phyloP scores from a whole-genome alignment of 2,888 invertebrate genomes.

The Apamea monoglypha region DNA sequence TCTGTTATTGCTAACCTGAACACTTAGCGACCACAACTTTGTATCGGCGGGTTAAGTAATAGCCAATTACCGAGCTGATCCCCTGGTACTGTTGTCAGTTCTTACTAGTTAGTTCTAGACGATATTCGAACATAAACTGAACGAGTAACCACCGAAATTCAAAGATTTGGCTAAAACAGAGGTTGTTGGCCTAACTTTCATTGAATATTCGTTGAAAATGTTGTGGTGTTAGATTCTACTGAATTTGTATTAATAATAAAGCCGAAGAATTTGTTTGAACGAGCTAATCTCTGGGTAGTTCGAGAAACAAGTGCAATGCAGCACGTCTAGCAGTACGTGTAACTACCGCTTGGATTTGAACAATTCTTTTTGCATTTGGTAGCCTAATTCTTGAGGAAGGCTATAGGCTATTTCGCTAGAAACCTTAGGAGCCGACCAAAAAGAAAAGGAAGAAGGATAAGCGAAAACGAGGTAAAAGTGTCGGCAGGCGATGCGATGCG shows the following conservation, averaged over 20 bases:
- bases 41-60: conserved; percentile 56
- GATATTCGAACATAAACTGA: conserved; percentile 24
- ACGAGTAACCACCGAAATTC: conserved; percentile 17
- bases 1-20: conserved; percentile 58
- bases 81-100: conserved; percentile 41
- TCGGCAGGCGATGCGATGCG: too few relatives aligned
- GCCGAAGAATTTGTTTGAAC: too few relatives aligned
- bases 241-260: not conserved
- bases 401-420: too few relatives aligned
- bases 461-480: too few relatives aligned
- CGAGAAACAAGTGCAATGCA: too few relatives aligned
- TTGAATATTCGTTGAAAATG: not conserved
- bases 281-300: too few relatives aligned
- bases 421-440: too few relatives aligned
- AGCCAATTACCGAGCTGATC: conserved; percentile 52
- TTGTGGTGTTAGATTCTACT: not conserved
- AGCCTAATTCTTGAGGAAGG: too few relatives aligned
- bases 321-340: too few relatives aligned
- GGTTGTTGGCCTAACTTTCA: not conserved
- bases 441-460: too few relatives aligned
- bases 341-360: too few relatives aligned
- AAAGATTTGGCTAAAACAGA: conserved; percentile 1
- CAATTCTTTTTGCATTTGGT: too few relatives aligned
- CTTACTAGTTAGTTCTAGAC: conserved; percentile 7
- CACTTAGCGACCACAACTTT: conserved; percentile 55